Base-by-base conservation (phyloP, 2,888 invertebrate species). In the Ptilodon capucinus region DNA sequence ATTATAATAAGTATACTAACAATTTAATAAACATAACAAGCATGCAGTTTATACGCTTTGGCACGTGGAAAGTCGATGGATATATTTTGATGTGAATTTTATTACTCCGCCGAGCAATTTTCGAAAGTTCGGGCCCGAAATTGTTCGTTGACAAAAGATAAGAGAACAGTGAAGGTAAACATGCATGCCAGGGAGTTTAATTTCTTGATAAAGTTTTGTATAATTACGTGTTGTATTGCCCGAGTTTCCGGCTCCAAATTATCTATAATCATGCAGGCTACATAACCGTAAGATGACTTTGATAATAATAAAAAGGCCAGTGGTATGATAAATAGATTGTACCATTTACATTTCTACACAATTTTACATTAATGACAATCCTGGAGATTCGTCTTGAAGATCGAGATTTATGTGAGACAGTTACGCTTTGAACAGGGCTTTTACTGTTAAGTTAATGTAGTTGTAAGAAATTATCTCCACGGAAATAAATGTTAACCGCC, bases 81-180 rank as follows among this genome's bases (percentile, higher is more conserved):
- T 38, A 13, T n/a, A 6, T 36, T 36, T 36, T 36, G n/a, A 18
- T 39, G 39, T 21, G 30, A 34, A 23, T 45, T 28, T 41, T 28
- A 25, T 39, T 23, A 38, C 30, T 52, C 28, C 23, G 17, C 11
- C 11, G 42, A 46, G 38, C 28, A 54, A 56, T 50, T 64, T 52
- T 2, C 14, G 44, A 51, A 54, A 62, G 43, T 55, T 57, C 16
- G 18, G 36, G n/a, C 21, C 19, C 38, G 40, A 38, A 42, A 25
- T 47, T 46, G 38, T 42, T 42, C 42, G 48, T 41, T 55, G 55
- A 28, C 48, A 48, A 39, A 57, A 51, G 57, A 66, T 63, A 64
- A 46, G 42, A 49, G 54, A 60, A 64, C 64, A 63, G 55, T 54
- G 48, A 46, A 49, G 42, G 44, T 48, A 63, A 54, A 62, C 52